phyloP scores from a whole-genome alignment of 1,140 invertebrate genomes.

The Pectinophora gossypiella region DNA sequence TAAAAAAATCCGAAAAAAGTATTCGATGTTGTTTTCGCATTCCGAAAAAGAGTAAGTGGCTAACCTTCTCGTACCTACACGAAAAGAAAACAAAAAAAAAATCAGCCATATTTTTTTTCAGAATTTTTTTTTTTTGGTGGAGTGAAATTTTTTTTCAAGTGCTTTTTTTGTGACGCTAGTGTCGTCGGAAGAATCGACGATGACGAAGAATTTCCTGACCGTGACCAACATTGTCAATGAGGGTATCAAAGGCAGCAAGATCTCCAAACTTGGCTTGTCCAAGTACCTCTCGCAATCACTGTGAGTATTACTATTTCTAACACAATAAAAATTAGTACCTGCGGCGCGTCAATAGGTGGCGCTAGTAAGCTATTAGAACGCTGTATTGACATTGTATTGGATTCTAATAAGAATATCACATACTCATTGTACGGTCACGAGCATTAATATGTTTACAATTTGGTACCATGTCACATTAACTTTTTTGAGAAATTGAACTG shows the following conservation, averaged over 20 bases:
- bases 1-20: constrained; percentile 27
- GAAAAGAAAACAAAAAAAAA: too few species aligned
- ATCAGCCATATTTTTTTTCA: constrained; percentile 19
- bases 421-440: too few species aligned
- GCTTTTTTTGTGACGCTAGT: constrained; percentile 44
- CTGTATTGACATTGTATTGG: too few species aligned
- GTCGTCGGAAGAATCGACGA: constrained; percentile 60
- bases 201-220: constrained; percentile 74
- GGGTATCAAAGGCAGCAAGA: constrained; percentile 83
- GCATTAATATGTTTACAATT: too few species aligned
- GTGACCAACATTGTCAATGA: constrained; percentile 80
- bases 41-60: constrained; percentile 54
- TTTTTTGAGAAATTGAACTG: too few species aligned
- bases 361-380: too few species aligned
- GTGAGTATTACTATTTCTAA: too few species aligned
- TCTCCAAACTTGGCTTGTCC: constrained; percentile 81
- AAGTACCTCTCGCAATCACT: constrained; percentile 84
- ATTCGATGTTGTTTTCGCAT: constrained; percentile 49
- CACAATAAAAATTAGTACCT: too few species aligned
- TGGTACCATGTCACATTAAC: too few species aligned
- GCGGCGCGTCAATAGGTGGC: too few species aligned
- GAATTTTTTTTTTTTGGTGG: constrained; percentile 13
- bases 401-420: too few species aligned
- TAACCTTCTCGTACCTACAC: constrained; percentile 8
- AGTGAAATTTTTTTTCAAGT: constrained; percentile 18